Conservation (phyloP, 2,888 invertebrate species). For the Leptopilina syphax region DNA sequence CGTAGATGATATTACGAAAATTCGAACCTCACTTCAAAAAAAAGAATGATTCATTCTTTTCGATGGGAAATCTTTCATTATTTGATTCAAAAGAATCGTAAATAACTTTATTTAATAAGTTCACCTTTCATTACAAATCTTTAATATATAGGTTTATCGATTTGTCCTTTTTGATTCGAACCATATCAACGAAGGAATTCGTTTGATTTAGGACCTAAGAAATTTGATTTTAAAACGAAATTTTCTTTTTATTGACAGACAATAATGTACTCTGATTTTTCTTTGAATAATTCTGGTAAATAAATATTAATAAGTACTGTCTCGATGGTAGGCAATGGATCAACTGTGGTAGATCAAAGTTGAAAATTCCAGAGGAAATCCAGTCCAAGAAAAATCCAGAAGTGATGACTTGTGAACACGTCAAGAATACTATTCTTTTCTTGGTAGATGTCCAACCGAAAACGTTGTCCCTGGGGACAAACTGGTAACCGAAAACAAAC, state of each 20-base stretch:
- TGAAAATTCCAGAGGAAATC: neutral
- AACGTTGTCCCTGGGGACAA: slow-evolving; percentile 19
- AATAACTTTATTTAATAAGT: no score
- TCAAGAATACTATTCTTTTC: slow-evolving; percentile 9
- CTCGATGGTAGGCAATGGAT: no score
- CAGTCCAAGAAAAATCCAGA: neutral
- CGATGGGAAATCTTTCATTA: neutral
- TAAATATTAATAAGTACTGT: no score
- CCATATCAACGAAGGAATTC: neutral
- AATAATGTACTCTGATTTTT: no score
- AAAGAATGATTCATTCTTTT: neutral
- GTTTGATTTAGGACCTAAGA: neutral
- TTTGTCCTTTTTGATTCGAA: no score
- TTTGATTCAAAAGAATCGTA: neutral
- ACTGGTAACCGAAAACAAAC: slow-evolving; percentile 56
- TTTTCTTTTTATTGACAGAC: neutral
- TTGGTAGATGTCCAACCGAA: slow-evolving; percentile 15
- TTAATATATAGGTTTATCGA: no score
- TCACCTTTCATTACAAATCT: no score
- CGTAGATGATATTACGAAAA: slow-evolving; percentile 25
- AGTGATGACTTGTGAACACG: neutral
- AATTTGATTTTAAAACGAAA: neutral
- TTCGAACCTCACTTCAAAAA: neutral
- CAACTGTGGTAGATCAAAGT: neutral
- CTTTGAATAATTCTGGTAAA: no score